Percentiles rank a stretch among this genome's conserved stretches.
Evolutionary conservation across 2,113 vertebrate genomes (phyloP).

Genomic region (Bucco capensis): DNA sequence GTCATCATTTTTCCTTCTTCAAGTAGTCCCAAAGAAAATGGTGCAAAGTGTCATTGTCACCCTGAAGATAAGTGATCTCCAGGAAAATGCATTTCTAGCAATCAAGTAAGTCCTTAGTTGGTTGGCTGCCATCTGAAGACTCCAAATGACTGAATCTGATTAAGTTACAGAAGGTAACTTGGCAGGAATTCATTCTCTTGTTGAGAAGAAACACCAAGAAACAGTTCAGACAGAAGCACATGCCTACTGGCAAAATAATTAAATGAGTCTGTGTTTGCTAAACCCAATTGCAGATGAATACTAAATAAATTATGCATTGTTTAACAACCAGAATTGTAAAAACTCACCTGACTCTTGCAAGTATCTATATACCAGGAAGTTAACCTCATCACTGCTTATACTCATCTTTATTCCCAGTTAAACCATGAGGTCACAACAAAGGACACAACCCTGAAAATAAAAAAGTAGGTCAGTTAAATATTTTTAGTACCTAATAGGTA

Average conservation of each 20-base stretch:
- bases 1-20: neutral
- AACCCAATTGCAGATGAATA: slow-evolving; percentile 51
- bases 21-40: neutral
- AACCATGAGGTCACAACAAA: slow-evolving; percentile 99
- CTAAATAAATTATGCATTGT: slow-evolving; percentile 33
- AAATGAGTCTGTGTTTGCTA: slow-evolving; percentile 52
- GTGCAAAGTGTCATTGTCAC: neutral
- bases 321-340: slow-evolving; percentile 60
- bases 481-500: neutral
- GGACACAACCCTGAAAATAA: slow-evolving; percentile 85
- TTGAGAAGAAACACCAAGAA: slow-evolving; percentile 37
- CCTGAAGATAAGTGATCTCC: neutral
- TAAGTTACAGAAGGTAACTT: slow-evolving; percentile 50
- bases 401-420: slow-evolving; percentile 99
- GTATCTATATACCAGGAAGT: slow-evolving; percentile 99
- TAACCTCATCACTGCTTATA: slow-evolving; percentile 99
- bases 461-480: slow-evolving; percentile 47
- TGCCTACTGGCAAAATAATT: slow-evolving; percentile 50
- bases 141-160: slow-evolving; percentile 41
- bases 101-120: neutral
- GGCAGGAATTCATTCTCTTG: slow-evolving; percentile 30
- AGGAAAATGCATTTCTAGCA: slow-evolving; percentile 1
- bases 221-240: slow-evolving; percentile 12
- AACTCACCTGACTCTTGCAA: slow-evolving; percentile 98
- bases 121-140: slow-evolving; percentile 20